These are phyloP conservation scores for Schizotus pectinicornis DNA, from an alignment of 2,888 invertebrate species.

Conservation along the genomic window DNA sequence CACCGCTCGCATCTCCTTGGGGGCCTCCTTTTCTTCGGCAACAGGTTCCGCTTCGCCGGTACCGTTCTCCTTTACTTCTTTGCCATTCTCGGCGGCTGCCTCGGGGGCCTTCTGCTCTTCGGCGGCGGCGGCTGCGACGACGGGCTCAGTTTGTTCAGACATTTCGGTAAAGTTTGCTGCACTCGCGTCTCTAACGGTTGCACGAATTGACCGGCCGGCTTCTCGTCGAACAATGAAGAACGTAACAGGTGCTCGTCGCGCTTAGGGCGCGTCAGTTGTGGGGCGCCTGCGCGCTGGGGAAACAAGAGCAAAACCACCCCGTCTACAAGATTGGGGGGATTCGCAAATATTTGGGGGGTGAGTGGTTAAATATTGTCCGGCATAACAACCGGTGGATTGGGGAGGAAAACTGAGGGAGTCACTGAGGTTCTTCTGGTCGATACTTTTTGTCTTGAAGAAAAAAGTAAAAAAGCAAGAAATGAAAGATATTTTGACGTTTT, in stretches of 20 bases:
- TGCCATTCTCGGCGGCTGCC: constrained; percentile 39
- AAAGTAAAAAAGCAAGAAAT: too few species aligned
- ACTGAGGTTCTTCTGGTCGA: too few species aligned
- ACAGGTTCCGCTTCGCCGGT: constrained; percentile 54
- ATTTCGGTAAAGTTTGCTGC: constrained; percentile 32
- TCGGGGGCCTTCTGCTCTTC: constrained; percentile 43
- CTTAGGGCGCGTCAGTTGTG: constrained; percentile 51
- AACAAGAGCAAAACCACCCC: constrained; percentile 43
- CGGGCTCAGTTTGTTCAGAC: constrained; percentile 46
- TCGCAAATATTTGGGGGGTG: not conserved
- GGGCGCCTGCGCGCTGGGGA: constrained; percentile 46
- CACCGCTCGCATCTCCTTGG: constrained; percentile 85
- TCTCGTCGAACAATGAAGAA: constrained; percentile 47
- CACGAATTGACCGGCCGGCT: constrained; percentile 42
- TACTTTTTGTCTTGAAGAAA: too few species aligned
- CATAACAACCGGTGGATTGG: too few species aligned
- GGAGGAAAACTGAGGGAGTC: too few species aligned
- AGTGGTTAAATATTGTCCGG: not conserved
- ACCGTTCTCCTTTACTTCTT: constrained; percentile 58
- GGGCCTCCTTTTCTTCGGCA: constrained; percentile 61
- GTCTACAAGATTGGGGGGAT: constrained; percentile 2
- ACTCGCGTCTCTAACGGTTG: constrained; percentile 14
- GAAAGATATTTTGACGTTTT: too few species aligned
- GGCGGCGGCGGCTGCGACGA: constrained; percentile 33
- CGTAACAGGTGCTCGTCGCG: constrained; percentile 51